Evolutionary conservation across 92 coral and sea anemone species (phyloP), one percentile per base, ranked within the genome.

Genomic region (Palythoa grandis): DNA sequence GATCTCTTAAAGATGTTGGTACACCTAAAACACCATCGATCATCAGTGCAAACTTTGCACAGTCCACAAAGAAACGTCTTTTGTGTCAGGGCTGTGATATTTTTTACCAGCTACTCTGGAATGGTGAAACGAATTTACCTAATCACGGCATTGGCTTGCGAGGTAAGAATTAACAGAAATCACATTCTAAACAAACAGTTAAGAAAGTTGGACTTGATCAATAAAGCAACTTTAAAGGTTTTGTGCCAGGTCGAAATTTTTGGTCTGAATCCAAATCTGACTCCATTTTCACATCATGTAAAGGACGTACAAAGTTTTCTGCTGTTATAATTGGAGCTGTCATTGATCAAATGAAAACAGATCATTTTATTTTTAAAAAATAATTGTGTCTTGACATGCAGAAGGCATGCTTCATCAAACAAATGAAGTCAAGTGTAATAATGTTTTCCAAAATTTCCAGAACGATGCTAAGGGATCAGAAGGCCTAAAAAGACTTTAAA

Each of bases 11-110:
- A 57, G 97, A 93, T 78, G 92, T 94, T 40, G 98, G 92, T 54
- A 92, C 94, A 25, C 98, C 98, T 2, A 94, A 88, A 75, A 94
- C 98, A 13, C 98, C 98, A 14, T 88, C 98, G 13, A 91, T 94
- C 83, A 82, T 90, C 63, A 91, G 90, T 88, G 92, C 98, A 72
- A 90, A 90, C 88, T 92, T 94, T 90, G 88, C 94, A 52, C 88
- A 90, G 63, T 76, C 91, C 67, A 83, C 78, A 4, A 94, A 94
- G 73, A 90, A 90, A 58, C 86, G 87, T 52, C 83, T 94, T 24
- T 83, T 94, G 22, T 38, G 65, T 19, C 93, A 92, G 77, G 98
- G 98, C 6, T 94, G 98, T 43, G 90, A 88, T 70, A 91, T 94
- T 60, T 79, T 94, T 69, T 72, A 25, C 40, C 88, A 94, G 70